Conservation (phyloP, 2,113 vertebrate genomes). For the Rhinoptilus africanus region DNA sequence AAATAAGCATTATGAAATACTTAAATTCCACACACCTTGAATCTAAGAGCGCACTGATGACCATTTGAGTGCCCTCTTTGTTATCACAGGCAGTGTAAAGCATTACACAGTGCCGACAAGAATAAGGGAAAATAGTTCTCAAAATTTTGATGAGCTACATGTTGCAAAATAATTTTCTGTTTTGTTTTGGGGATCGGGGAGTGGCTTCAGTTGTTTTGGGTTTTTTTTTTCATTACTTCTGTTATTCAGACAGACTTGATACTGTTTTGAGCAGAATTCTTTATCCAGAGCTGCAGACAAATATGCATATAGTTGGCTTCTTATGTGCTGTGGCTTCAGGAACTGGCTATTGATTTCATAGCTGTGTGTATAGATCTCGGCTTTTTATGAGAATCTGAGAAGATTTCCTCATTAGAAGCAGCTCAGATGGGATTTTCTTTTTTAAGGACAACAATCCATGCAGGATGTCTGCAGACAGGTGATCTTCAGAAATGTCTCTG, state of each 20-base stretch:
- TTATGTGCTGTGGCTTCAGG: not conserved
- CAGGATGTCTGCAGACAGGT: not conserved
- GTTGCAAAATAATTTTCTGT: not conserved
- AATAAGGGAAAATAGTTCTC: not conserved
- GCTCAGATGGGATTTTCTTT: not conserved
- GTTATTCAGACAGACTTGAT: not conserved
- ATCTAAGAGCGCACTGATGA: not conserved
- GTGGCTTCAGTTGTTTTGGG: accelerated
- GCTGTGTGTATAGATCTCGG: not conserved
- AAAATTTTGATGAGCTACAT: not conserved
- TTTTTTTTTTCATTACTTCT: not conserved
- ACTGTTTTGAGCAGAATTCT: not conserved
- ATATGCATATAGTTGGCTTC: not conserved
- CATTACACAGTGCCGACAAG: not conserved
- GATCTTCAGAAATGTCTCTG: not conserved
- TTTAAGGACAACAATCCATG: not conserved
- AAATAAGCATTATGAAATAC: not conserved
- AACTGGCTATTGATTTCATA: not conserved
- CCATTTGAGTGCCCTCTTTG: not conserved
- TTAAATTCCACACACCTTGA: not conserved
- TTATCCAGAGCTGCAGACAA: not conserved
- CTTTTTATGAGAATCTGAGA: not conserved
- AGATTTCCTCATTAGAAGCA: not conserved
- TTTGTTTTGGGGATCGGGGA: not conserved
- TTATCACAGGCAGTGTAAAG: not conserved